Conservation (phyloP, 2,113 vertebrate genomes). For the Oreocharis arfaki region DNA sequence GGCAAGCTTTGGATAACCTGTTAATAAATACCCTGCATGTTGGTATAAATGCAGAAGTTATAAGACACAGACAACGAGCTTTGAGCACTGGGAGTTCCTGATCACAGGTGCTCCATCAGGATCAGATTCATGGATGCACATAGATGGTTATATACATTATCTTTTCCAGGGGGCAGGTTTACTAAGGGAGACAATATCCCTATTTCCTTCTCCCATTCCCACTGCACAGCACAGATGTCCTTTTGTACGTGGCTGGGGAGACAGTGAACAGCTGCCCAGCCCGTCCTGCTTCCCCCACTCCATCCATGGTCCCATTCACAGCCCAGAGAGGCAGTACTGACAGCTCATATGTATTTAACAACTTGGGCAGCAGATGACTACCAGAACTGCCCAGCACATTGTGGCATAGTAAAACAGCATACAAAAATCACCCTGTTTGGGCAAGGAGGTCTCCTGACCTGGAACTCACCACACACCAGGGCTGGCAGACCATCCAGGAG, state of each 20-base stretch:
- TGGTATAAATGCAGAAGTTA: not conserved
- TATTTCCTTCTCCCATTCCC: not conserved
- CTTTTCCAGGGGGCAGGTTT: not conserved
- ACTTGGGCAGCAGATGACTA: not conserved
- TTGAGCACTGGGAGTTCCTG: not conserved
- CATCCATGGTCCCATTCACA: not conserved
- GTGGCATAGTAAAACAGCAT: not conserved
- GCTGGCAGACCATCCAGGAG: not conserved
- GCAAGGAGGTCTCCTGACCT: not conserved
- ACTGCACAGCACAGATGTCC: not conserved
- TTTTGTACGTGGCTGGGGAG: not conserved
- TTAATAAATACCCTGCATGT: not conserved
- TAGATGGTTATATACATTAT: not conserved
- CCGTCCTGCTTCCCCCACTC: not conserved
- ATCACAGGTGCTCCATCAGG: not conserved
- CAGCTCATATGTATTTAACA: not conserved
- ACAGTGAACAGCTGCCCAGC: not conserved
- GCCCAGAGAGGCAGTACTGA: not conserved
- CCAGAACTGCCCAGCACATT: not conserved
- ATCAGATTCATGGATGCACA: not conserved
- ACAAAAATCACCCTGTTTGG: not conserved
- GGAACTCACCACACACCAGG: not conserved
- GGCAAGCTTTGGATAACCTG: not conserved
- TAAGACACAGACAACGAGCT: not conserved
- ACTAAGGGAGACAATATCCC: not conserved